phyloP scores from a whole-genome alignment of 2,888 invertebrate species.

The Dioctria linearis region DNA sequence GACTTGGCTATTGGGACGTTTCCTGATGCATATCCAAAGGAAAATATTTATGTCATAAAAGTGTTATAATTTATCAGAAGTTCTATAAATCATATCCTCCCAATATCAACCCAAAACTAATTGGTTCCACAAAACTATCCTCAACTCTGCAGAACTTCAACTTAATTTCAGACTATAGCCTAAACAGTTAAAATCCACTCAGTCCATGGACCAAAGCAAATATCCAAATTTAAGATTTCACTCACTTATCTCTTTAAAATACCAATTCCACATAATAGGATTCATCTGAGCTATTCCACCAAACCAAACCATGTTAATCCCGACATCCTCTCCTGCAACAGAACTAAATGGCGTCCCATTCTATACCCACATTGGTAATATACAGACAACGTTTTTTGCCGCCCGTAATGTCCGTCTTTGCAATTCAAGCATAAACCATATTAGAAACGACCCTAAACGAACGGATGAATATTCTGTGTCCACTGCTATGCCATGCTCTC shows the following conservation, averaged over 20 bases:
- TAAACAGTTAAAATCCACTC: neutral
- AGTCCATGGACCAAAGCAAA: constrained; percentile 4
- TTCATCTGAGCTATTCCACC: constrained; percentile 39
- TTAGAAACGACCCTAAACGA: constrained; percentile 48
- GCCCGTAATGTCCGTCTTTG: constrained; percentile 50
- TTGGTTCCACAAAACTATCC: too few species aligned
- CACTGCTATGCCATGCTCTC: constrained; percentile 28
- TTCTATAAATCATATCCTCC: too few species aligned
- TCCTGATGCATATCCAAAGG: too few species aligned
- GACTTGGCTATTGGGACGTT: too few species aligned
- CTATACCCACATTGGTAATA: neutral
- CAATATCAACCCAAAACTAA: too few species aligned
- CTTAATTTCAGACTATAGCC: constrained; percentile 2
- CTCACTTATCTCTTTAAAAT: constrained; percentile 53
- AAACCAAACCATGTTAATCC: constrained; percentile 10
- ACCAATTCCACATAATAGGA: constrained; percentile 50
- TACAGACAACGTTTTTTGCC: constrained; percentile 48
- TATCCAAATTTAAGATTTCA: constrained; percentile 40
- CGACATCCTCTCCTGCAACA: constrained; percentile 5
- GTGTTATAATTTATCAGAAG: too few species aligned
- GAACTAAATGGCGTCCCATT: constrained; percentile 42
- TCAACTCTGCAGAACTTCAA: too few species aligned
- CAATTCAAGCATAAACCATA: constrained; percentile 49
- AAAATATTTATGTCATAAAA: too few species aligned
- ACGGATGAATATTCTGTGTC: constrained; percentile 42